phyloP scores from a whole-genome alignment of 2,888 invertebrate species.

The Patella ulyssiponensis region DNA sequence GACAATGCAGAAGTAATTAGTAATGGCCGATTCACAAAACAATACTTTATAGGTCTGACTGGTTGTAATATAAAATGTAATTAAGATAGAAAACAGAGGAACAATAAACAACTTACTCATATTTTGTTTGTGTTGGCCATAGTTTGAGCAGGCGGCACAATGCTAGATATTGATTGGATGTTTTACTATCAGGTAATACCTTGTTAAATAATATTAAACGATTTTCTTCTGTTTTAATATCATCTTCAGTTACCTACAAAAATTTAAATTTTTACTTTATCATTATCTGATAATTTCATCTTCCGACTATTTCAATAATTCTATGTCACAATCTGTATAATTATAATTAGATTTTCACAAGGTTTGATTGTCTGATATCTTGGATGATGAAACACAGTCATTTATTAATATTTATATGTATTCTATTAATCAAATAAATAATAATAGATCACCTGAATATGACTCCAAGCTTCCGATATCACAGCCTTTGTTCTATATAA shows the following conservation, averaged over 20 bases:
- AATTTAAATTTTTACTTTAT: background rate
- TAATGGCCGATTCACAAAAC: too few species aligned
- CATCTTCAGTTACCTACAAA: slow-evolving; percentile 51
- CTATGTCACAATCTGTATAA: too few species aligned
- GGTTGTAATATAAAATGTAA: too few species aligned
- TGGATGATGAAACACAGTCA: too few species aligned
- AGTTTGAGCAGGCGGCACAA: slow-evolving; percentile 58
- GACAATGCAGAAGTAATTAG: too few species aligned
- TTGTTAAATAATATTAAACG: slow-evolving; percentile 53
- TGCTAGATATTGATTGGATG: slow-evolving; percentile 48
- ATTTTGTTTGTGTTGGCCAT: slow-evolving; percentile 55
- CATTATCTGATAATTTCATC: too few species aligned
- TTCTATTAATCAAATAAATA: too few species aligned
- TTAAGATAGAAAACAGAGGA: background rate
- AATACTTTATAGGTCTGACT: too few species aligned
- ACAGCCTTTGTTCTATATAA: slow-evolving; percentile 65
- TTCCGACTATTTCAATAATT: too few species aligned
- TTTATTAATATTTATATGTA: too few species aligned
- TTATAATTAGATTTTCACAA: too few species aligned
- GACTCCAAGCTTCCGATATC: slow-evolving; percentile 56
- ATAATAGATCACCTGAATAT: slow-evolving; percentile 39
- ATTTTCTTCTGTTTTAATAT: slow-evolving; percentile 48
- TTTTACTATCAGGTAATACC: slow-evolving; percentile 47
- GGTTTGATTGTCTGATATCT: too few species aligned
- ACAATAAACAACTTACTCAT: slow-evolving; percentile 14